Conservation (phyloP, 2,888 invertebrate species). For the Petrolisthes cinctipes region DNA sequence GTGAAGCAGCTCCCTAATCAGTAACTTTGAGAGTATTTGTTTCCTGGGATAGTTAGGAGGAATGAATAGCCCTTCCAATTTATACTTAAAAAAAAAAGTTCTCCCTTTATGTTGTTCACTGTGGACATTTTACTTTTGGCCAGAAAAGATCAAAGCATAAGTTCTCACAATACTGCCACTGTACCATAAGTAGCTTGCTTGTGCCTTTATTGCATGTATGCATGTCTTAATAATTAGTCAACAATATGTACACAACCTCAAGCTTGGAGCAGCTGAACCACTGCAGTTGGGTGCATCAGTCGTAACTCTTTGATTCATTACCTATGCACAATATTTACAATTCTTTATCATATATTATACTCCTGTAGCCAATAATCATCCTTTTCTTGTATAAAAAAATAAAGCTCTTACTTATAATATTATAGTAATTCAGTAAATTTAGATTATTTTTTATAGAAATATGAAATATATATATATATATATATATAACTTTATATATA, state of each 20-base stretch:
- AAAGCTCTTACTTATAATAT: slow-evolving; percentile 4
- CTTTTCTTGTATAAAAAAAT: slow-evolving; percentile 8
- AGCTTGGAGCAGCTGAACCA: slow-evolving; percentile 9
- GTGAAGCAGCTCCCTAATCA: too few species aligned
- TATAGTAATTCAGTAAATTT: not conserved
- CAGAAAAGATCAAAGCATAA: too few species aligned
- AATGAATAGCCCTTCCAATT: too few species aligned
- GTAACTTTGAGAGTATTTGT: too few species aligned
- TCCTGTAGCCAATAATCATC: slow-evolving; percentile 7
- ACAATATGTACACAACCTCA: slow-evolving; percentile 48
- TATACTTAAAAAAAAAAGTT: not conserved
- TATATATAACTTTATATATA: not conserved
- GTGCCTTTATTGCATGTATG: slow-evolving; percentile 39
- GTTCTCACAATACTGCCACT: too few species aligned
- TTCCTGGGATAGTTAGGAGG: too few species aligned
- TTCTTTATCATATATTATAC: not conserved
- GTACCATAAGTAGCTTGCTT: not conserved
- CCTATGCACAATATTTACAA: not conserved
- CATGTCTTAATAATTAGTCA: slow-evolving; percentile 53
- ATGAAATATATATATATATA: not conserved
- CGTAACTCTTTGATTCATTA: not conserved
- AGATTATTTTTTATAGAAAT: not conserved
- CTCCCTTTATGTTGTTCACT: not conserved
- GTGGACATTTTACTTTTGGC: too few species aligned
- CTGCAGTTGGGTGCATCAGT: slow-evolving; percentile 14